These are phyloP conservation scores for Cheilosia grossa DNA, from an alignment of 2,888 invertebrate genomes.

Conservation along the genomic window DNA sequence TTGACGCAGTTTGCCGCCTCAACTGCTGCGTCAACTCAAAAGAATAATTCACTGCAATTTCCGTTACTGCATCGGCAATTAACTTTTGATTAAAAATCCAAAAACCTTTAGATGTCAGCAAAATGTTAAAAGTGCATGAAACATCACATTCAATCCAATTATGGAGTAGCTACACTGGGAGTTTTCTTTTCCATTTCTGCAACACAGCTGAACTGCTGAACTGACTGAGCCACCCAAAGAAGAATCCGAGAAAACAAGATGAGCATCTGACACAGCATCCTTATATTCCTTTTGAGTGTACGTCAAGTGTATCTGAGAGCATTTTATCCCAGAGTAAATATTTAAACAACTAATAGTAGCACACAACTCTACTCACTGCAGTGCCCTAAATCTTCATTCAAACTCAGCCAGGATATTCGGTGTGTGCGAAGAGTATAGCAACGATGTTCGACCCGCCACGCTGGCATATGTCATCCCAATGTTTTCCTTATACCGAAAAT, in stretches of 20 bases:
- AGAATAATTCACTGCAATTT: slow-evolving; percentile 39
- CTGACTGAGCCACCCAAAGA: not conserved
- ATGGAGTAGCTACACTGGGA: not conserved
- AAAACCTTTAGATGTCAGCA: slow-evolving; percentile 35
- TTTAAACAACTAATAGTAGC: slow-evolving; percentile 74
- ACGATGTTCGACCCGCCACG: not conserved
- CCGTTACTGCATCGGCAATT: slow-evolving; percentile 32
- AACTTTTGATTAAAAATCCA: slow-evolving; percentile 41
- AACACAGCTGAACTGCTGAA: not conserved
- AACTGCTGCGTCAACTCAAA: slow-evolving; percentile 9
- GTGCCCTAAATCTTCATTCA: slow-evolving; percentile 39
- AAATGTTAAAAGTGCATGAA: slow-evolving; percentile 50
- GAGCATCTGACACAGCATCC: slow-evolving; percentile 33
- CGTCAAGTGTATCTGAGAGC: slow-evolving; percentile 63
- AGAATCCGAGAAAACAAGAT: slow-evolving; percentile 8
- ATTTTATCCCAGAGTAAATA: slow-evolving; percentile 69
- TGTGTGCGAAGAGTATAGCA: slow-evolving; percentile 1
- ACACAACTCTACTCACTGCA: slow-evolving; percentile 34
- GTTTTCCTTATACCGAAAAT: slow-evolving; percentile 44
- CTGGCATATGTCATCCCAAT: slow-evolving; percentile 23
- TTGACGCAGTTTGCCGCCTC: no score
- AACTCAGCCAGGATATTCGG: slow-evolving; percentile 8
- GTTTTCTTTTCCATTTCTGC: slow-evolving; percentile 15
- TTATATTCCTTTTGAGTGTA: slow-evolving; percentile 48
- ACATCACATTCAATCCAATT: slow-evolving; percentile 44